Conservation (phyloP, 2,888 invertebrate species). For the Nephrotoma appendiculata region DNA sequence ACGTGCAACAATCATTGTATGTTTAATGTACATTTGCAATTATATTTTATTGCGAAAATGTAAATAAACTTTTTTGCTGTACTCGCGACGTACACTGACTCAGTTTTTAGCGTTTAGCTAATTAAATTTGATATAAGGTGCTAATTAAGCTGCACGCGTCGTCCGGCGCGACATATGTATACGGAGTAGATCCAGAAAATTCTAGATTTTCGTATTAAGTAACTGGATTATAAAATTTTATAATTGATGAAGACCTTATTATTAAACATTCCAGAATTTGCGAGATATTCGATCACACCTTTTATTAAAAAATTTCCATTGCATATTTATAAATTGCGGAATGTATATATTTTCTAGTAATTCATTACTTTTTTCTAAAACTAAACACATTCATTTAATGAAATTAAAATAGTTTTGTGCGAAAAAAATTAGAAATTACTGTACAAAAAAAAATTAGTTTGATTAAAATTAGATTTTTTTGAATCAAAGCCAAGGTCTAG, state of each 20-base stretch:
- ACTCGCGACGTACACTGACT: not conserved
- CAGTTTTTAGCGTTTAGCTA: not conserved
- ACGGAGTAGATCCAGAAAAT: too few relatives aligned
- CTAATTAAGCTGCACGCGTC: not conserved
- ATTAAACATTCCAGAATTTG: not conserved
- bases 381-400: not conserved
- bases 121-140: not conserved
- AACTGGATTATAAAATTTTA: too few relatives aligned
- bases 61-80: not conserved
- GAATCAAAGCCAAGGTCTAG: not conserved
- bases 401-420: not conserved
- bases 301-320: not conserved
- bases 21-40: not conserved
- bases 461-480: not conserved
- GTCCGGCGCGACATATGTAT: too few relatives aligned
- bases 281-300: not conserved
- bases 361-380: not conserved
- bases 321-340: not conserved
- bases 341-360: not conserved
- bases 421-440: not conserved
- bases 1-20: not conserved
- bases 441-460: not conserved
- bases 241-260: too few relatives aligned
- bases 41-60: not conserved
- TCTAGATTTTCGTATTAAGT: too few relatives aligned